Conservation (phyloP, 2,888 invertebrate species). For the Pseudococcus viburni region DNA sequence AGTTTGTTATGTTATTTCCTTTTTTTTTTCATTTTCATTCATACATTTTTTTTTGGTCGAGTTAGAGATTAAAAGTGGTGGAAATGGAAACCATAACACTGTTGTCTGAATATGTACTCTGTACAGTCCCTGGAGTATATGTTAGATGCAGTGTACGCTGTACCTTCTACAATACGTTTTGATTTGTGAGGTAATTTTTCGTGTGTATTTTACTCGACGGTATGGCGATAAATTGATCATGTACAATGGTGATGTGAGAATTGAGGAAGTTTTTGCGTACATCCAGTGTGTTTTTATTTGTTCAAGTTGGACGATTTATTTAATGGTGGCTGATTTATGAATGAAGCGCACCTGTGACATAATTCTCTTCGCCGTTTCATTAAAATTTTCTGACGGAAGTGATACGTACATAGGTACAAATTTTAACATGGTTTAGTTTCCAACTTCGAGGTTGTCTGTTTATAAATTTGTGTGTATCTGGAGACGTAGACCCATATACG, state of each 20-base stretch:
- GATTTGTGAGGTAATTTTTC: constrained; percentile 26
- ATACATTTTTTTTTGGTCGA: background rate
- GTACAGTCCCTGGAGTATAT: background rate
- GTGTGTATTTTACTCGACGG: background rate
- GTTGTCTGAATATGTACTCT: background rate
- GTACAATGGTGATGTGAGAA: constrained; percentile 16
- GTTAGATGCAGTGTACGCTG: background rate
- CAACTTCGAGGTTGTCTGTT: constrained; percentile 1
- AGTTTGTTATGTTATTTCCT: constrained; percentile 56
- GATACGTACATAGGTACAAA: background rate
- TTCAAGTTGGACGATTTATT: constrained; percentile 51
- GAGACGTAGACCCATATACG: background rate
- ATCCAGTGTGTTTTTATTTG: constrained; percentile 46
- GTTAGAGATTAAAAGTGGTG: background rate
- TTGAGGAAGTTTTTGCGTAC: constrained; percentile 41
- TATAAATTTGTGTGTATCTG: background rate
- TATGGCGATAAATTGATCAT: background rate
- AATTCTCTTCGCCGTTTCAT: constrained; percentile 42
- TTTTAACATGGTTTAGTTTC: constrained; percentile 24
- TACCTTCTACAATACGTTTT: background rate
- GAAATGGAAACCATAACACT: background rate
- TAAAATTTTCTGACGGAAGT: constrained; percentile 40
- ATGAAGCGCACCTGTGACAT: constrained; percentile 44
- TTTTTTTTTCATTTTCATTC: constrained; percentile 55
- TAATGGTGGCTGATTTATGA: constrained; percentile 47